Conservation (phyloP, 1,140 invertebrate species). For the Dendroctonus valens region DNA sequence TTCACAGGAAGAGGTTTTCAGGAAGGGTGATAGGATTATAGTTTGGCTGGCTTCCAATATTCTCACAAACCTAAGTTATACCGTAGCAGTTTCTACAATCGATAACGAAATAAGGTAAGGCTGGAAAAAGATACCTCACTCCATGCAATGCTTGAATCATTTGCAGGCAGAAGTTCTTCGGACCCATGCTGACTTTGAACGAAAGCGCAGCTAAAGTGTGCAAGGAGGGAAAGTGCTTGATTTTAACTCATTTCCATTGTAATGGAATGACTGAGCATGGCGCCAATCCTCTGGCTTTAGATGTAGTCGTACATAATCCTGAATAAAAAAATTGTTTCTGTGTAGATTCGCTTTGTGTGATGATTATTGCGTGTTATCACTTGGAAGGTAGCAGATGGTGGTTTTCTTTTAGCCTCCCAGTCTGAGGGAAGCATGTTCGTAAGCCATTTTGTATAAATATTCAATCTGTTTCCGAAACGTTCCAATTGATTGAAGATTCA, state of each 20-base stretch:
- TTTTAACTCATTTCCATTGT: conserved; percentile 39
- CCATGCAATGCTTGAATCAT: conserved; percentile 3
- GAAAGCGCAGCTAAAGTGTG: conserved; percentile 34
- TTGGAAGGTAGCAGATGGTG: no score
- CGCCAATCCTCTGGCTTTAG: conserved; percentile 31
- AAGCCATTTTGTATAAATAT: no score
- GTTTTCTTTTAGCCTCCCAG: no score
- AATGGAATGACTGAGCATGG: conserved; percentile 35
- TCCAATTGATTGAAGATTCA: no score
- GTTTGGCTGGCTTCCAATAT: conserved; percentile 42
- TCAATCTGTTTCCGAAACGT: no score
- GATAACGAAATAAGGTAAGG: conserved; percentile 34
- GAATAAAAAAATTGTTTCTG: conserved; percentile 1
- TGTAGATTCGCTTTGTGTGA: no score
- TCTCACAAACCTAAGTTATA: conserved; percentile 37
- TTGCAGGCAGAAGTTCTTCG: conserved; percentile 41
- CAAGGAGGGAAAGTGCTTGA: conserved; percentile 36
- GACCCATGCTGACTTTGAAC: conserved; percentile 35
- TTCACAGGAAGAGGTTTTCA: conserved; percentile 16
- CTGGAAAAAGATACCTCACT: not conserved
- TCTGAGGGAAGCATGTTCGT: no score
- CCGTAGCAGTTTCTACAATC: conserved; percentile 39
- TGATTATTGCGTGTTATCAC: no score
- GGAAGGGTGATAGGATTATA: conserved; percentile 30
- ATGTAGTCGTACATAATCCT: conserved; percentile 37